Evolutionary conservation across 2,888 invertebrate genomes (phyloP).

Genomic region (Cynaeus angustus): DNA sequence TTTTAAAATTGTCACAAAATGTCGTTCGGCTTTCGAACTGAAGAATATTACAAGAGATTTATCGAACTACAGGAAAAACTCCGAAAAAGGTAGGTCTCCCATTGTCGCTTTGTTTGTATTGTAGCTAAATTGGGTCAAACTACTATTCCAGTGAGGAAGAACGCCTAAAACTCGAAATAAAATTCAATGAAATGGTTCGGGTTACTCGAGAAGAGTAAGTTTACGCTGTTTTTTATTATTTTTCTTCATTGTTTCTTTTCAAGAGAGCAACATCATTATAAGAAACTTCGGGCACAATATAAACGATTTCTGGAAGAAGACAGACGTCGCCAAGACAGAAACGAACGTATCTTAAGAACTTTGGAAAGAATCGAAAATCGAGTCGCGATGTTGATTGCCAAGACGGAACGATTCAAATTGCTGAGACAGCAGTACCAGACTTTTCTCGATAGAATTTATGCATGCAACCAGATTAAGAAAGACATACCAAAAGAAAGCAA

Average conservation of each 20-base stretch:
- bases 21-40: slow-evolving; percentile 59
- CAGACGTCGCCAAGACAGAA: slow-evolving; percentile 75
- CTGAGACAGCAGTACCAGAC: slow-evolving; percentile 68
- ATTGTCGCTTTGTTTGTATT: slow-evolving; percentile 60
- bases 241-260: slow-evolving; percentile 20
- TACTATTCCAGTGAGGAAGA: slow-evolving; percentile 72
- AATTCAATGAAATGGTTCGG: slow-evolving; percentile 73
- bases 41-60: slow-evolving; percentile 69
- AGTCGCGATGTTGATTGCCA: slow-evolving; percentile 74
- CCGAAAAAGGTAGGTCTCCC: slow-evolving; percentile 66
- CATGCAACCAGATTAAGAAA: slow-evolving; percentile 19
- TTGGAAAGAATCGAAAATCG: slow-evolving; percentile 76
- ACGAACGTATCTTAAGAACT: slow-evolving; percentile 74
- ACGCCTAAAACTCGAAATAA: slow-evolving; percentile 73
- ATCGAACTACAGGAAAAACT: slow-evolving; percentile 69
- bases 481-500: slow-evolving; percentile 31
- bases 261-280: slow-evolving; percentile 67
- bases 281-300: slow-evolving; percentile 71
- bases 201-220: slow-evolving; percentile 74
- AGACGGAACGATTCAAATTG: slow-evolving; percentile 76
- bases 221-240: neutral
- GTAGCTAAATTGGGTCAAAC: slow-evolving; percentile 48
- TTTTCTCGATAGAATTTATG: slow-evolving; percentile 58
- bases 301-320: slow-evolving; percentile 76
- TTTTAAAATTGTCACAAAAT: slow-evolving; percentile 43